Conservation (phyloP, 2,888 invertebrate species). For the Latheticus oryzae region DNA sequence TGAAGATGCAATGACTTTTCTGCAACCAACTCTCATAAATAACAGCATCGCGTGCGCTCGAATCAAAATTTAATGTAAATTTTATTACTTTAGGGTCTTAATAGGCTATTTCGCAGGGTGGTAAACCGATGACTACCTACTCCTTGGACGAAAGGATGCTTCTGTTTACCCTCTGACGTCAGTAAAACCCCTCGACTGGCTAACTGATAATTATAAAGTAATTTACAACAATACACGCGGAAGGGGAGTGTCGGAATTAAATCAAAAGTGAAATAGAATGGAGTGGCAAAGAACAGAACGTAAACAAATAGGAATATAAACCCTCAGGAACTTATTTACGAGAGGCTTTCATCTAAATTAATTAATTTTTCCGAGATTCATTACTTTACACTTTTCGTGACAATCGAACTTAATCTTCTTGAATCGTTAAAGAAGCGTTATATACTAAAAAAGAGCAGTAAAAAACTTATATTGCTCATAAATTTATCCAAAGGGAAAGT, state of each 20-base stretch:
- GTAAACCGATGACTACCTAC: conserved; percentile 31
- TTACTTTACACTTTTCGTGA: conserved; percentile 6
- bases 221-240: conserved; percentile 26
- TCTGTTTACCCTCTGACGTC: conserved; percentile 25
- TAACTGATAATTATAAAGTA: conserved; percentile 28
- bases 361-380: conserved; percentile 16
- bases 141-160: conserved; percentile 28
- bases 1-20: conserved; percentile 1
- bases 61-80: conserved; percentile 33
- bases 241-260: conserved; percentile 23
- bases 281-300: conserved; percentile 9
- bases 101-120: conserved; percentile 27
- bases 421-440: conserved; percentile 13
- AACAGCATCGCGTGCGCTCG: conserved; percentile 23
- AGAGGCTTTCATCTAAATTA: conserved; percentile 23
- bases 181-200: conserved; percentile 13
- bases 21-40: conserved; percentile 11
- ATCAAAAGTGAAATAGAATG: conserved; percentile 8
- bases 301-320: conserved; percentile 27
- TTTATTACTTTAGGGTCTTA: conserved; percentile 27
- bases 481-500: conserved; percentile 9
- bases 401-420: conserved; percentile 1
- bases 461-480: conserved; percentile 16
- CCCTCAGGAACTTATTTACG: conserved; percentile 21
- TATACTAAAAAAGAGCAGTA: conserved; percentile 7